Evolutionary conservation across 2,797 vertebrate species (phyloP).

Genomic region (Sebastes matsubarae): DNA sequence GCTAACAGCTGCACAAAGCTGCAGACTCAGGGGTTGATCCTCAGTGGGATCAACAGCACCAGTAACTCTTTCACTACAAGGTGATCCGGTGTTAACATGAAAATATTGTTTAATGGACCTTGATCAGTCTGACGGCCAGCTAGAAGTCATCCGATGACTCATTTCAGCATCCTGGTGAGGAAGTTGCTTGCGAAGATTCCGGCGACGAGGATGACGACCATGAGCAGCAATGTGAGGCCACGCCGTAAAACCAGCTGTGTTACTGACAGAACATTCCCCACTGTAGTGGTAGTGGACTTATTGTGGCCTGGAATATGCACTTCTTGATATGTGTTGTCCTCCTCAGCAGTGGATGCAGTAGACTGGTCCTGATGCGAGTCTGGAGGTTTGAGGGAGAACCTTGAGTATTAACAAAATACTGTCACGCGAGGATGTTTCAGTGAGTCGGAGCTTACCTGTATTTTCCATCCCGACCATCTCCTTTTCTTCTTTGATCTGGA

Average conservation of each 20-base stretch:
- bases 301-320: not conserved
- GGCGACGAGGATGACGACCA: slow-evolving; percentile 67
- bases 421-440: not conserved
- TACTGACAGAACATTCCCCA: slow-evolving; percentile 50
- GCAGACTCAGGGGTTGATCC: not conserved
- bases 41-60: not conserved
- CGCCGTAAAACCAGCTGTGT: slow-evolving; percentile 76
- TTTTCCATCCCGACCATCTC: slow-evolving; percentile 41
- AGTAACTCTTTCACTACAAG: not conserved
- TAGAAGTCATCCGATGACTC: not conserved
- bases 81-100: not conserved
- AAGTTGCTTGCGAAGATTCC: slow-evolving; percentile 64
- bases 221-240: slow-evolving; percentile 63
- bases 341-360: not conserved
- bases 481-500: slow-evolving; percentile 48
- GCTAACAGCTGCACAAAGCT: not conserved
- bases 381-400: slow-evolving; percentile 12
- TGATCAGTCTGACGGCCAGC: not conserved
- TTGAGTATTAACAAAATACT: not conserved
- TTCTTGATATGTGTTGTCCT: not conserved
- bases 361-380: slow-evolving; percentile 22
- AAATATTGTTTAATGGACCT: not conserved
- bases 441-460: slow-evolving; percentile 10
- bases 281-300: slow-evolving; percentile 18
- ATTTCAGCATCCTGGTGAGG: slow-evolving; percentile 59